A percentile compares a stretch with the other conserved stretches of the same genome.
Evolutionary conservation across 2,888 invertebrate species (phyloP).

Genomic region (Bombylius discolor): DNA sequence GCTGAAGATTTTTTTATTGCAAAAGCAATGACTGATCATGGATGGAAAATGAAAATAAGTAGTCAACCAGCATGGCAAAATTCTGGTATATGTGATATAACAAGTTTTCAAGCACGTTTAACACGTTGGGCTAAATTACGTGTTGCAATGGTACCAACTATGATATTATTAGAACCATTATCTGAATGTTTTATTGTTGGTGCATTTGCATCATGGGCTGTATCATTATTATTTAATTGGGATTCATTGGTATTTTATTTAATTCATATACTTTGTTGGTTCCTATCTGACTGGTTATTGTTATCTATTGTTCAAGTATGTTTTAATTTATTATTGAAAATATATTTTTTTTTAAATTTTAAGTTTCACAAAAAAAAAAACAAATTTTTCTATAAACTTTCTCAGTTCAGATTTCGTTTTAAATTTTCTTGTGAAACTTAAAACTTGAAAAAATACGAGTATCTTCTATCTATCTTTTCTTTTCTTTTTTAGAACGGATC

Average conservation of each 20-base stretch:
- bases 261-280: constrained; percentile 88
- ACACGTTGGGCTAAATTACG: constrained; percentile 90
- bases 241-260: constrained; percentile 85
- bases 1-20: constrained; percentile 99
- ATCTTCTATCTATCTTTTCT: neutral
- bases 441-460: neutral
- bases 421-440: too few species aligned
- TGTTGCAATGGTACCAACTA: constrained; percentile 88
- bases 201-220: constrained; percentile 81
- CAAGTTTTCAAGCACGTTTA: constrained; percentile 70
- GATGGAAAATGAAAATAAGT: constrained; percentile 82
- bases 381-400: too few species aligned
- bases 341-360: neutral
- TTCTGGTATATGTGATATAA: constrained; percentile 74
- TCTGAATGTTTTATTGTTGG: constrained; percentile 92
- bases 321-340: neutral
- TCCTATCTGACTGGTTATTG: constrained; percentile 89
- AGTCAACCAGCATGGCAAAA: constrained; percentile 95
- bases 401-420: too few species aligned
- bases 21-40: constrained; percentile 70
- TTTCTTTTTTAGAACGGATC: constrained; percentile 59
- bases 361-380: too few species aligned
- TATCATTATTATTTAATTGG: constrained; percentile 67
- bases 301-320: constrained; percentile 69
- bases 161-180: constrained; percentile 83